These are phyloP conservation scores for Epinephelus malabaricus DNA, from an alignment of 2,797 vertebrate species.

Conservation along the genomic window DNA sequence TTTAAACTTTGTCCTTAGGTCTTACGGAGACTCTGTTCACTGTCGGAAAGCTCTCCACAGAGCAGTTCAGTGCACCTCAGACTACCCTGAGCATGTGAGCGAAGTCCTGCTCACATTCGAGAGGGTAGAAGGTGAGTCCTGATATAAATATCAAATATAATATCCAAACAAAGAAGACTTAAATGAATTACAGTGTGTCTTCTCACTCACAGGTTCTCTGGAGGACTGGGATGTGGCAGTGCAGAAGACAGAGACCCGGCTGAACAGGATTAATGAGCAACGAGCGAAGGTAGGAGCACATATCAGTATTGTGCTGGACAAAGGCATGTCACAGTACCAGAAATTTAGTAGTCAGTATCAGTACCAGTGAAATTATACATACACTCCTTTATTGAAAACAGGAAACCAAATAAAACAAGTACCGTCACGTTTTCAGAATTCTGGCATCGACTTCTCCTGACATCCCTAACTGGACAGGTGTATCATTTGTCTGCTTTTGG, in stretches of 20 bases:
- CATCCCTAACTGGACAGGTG: background rate
- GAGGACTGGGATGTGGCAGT: slow-evolving; percentile 97
- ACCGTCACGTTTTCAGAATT: too few species aligned
- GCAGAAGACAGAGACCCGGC: slow-evolving; percentile 92
- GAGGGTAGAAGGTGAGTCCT: slow-evolving; percentile 92
- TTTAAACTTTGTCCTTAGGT: slow-evolving; percentile 78
- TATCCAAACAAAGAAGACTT: background rate
- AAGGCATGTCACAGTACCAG: too few species aligned
- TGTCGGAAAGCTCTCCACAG: slow-evolving; percentile 96
- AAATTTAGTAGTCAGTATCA: too few species aligned
- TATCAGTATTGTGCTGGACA: background rate
- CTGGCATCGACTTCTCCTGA: too few species aligned
- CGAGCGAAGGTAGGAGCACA: slow-evolving; percentile 88
- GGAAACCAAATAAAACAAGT: too few species aligned
- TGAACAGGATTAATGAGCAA: slow-evolving; percentile 94
- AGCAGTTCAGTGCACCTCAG: slow-evolving; percentile 95
- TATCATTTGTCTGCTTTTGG: slow-evolving; percentile 21
- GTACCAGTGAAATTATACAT: too few species aligned
- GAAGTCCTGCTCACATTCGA: slow-evolving; percentile 96
- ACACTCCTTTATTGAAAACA: too few species aligned
- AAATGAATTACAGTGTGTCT: background rate
- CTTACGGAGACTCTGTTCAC: slow-evolving; percentile 92
- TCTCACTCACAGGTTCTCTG: slow-evolving; percentile 87
- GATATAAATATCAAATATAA: background rate
- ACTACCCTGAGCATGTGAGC: slow-evolving; percentile 98